These are phyloP conservation scores for Drosophila yakuba DNA, from an alignment of 1,140 invertebrate genomes.

Conservation along the genomic window DNA sequence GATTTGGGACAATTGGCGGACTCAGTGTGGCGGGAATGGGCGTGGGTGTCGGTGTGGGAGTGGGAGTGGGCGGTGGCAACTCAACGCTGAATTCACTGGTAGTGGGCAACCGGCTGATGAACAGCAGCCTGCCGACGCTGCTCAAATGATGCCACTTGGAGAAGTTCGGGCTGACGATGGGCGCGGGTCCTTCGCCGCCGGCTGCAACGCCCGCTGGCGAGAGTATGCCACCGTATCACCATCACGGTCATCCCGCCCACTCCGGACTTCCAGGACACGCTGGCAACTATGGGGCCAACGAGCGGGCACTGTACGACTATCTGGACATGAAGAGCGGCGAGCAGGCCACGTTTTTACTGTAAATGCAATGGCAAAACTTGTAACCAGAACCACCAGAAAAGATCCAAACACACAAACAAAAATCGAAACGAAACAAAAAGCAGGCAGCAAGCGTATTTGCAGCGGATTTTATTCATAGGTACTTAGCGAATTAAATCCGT, in stretches of 20 bases:
- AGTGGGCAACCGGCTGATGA: constrained; percentile 81
- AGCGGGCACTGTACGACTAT: constrained; percentile 69
- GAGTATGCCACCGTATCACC: constrained; percentile 45
- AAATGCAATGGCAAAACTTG: constrained; percentile 43
- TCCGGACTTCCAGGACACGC: constrained; percentile 20
- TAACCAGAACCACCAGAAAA: constrained; percentile 77
- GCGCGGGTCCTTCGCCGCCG: constrained; percentile 67
- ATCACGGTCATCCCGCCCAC: constrained; percentile 38
- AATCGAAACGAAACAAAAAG: constrained; percentile 1
- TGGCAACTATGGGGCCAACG: constrained; percentile 51
- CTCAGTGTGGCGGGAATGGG: constrained; percentile 71
- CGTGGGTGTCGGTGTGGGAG: constrained; percentile 63
- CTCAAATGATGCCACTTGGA: constrained; percentile 84
- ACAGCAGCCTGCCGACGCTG: constrained; percentile 76
- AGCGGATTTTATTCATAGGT: constrained; percentile 68
- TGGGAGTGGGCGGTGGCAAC: constrained; percentile 68
- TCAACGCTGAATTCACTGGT: constrained; percentile 77
- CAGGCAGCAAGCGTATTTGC: constrained; percentile 27
- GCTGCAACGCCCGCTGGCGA: constrained; percentile 64
- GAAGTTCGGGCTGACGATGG: constrained; percentile 76
- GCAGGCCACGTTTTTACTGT: constrained; percentile 76
- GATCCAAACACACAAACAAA: constrained; percentile 12
- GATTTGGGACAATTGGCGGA: constrained; percentile 58
- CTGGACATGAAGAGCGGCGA: constrained; percentile 73
- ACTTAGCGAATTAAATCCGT: constrained; percentile 39